Evolutionary conservation across 1,140 invertebrate genomes (phyloP).

Genomic region (Dendrolimus punctatus): DNA sequence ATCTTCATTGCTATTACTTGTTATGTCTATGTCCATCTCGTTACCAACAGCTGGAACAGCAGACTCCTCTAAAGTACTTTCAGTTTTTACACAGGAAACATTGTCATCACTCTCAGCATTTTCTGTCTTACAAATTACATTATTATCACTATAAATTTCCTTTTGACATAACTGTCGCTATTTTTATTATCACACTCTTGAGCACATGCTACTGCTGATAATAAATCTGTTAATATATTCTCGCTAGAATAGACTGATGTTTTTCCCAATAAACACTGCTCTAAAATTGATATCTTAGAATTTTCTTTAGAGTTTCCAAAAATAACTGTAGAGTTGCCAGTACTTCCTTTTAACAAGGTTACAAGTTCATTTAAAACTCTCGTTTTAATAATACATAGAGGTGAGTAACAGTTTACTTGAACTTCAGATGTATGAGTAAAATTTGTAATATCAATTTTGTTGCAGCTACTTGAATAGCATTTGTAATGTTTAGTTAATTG

Average conservation of each 20-base stretch:
- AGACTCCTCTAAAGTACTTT: constrained; percentile 61
- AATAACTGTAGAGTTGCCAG: constrained; percentile 35
- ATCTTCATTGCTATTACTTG: constrained; percentile 51
- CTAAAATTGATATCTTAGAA: constrained; percentile 63
- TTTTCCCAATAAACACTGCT: constrained; percentile 65
- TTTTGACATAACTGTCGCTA: constrained; percentile 58
- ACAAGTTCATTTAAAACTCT: constrained; percentile 80
- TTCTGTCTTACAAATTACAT: constrained; percentile 59
- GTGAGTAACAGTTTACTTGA: constrained; percentile 82
- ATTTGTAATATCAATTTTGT: constrained; percentile 68
- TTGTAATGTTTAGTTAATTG: constrained; percentile 77
- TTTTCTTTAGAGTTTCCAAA: constrained; percentile 48
- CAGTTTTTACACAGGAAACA: constrained; percentile 43
- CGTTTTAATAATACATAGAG: constrained; percentile 80
- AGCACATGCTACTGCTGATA: constrained; percentile 73
- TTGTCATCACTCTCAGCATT: constrained; percentile 28
- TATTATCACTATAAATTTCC: constrained; percentile 57
- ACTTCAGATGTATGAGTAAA: constrained; percentile 42
- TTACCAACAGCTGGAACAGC: constrained; percentile 67
- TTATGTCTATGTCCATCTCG: constrained; percentile 70
- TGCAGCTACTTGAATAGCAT: constrained; percentile 82
- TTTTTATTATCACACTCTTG: constrained; percentile 70
- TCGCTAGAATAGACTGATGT: constrained; percentile 55
- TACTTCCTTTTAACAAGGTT: constrained; percentile 76
- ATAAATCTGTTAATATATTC: constrained; percentile 74